Conservation (phyloP, 2,797 vertebrate genomes). For the Otolemur crassicaudatus region DNA sequence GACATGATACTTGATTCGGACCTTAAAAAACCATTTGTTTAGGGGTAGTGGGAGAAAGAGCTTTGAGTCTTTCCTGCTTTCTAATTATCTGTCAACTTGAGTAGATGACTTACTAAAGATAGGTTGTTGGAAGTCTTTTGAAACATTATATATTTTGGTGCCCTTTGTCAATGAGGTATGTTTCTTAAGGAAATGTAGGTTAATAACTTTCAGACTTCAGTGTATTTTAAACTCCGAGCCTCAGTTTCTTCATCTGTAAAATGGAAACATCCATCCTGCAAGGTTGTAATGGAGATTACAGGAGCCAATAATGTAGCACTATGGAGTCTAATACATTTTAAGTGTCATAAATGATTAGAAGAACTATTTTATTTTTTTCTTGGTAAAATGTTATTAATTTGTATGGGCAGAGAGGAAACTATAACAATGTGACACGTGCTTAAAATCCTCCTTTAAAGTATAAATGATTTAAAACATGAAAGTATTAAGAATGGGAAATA, state of each 20-base stretch:
- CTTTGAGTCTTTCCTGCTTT: neutral
- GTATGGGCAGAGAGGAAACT: conserved; percentile 47
- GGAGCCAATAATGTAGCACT: neutral
- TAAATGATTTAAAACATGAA: neutral
- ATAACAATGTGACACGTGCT: neutral
- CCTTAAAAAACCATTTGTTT: neutral
- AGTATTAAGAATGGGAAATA: conserved; percentile 14
- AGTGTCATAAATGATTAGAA: neutral
- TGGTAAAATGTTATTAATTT: neutral
- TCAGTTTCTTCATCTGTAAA: conserved; percentile 15
- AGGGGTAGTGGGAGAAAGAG: neutral
- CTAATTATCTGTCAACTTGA: neutral
- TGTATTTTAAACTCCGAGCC: neutral
- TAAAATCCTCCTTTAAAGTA: neutral
- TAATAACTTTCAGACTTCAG: neutral
- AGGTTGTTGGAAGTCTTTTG: neutral
- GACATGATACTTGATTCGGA: neutral
- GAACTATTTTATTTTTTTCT: conserved; percentile 20
- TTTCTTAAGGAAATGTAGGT: neutral
- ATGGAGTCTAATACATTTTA: neutral
- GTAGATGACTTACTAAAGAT: conserved; percentile 35
- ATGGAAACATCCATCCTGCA: neutral
- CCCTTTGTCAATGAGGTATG: neutral
- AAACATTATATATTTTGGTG: neutral
- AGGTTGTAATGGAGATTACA: neutral